A percentile compares a stretch with the other conserved stretches of the same genome.
These are phyloP conservation scores for Drosophila busckii DNA, from an alignment of 1,140 invertebrate species.

Conservation along the genomic window DNA sequence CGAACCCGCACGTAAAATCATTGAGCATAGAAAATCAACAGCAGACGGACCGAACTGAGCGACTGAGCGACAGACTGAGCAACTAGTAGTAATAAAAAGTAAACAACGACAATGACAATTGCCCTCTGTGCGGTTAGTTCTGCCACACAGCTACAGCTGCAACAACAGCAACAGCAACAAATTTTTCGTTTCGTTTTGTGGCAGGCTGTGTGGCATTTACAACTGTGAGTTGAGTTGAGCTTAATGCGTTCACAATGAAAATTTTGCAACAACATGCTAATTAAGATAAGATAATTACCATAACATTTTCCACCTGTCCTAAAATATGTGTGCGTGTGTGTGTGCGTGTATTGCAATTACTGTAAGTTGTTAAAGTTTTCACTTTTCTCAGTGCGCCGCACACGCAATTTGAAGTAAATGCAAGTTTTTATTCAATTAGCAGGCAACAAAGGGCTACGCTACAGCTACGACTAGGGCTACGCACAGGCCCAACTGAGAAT, in stretches of 20 bases:
- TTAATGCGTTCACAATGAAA: slow-evolving; percentile 60
- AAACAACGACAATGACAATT: slow-evolving; percentile 18
- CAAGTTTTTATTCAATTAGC: too few relatives aligned
- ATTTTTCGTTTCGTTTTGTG: slow-evolving; percentile 44
- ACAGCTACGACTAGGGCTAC: too few relatives aligned
- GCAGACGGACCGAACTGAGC: too few relatives aligned
- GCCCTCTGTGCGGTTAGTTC: slow-evolving; percentile 17
- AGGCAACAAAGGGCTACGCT: too few relatives aligned
- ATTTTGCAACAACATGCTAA: slow-evolving; percentile 52
- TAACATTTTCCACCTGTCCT: slow-evolving; percentile 38
- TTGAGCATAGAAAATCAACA: slow-evolving; percentile 3
- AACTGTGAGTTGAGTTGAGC: slow-evolving; percentile 30
- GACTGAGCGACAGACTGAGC: too few relatives aligned
- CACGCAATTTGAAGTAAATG: too few relatives aligned
- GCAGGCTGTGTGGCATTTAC: background rate
- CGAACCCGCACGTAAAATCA: slow-evolving; percentile 27
- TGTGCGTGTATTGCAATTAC: slow-evolving; percentile 1
- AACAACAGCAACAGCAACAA: slow-evolving; percentile 20
- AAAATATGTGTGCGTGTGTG: too few relatives aligned
- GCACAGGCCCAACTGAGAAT: too few relatives aligned
- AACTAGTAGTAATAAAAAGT: slow-evolving; percentile 10
- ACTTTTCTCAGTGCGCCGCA: background rate
- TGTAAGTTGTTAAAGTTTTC: background rate
- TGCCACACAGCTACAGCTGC: slow-evolving; percentile 15
- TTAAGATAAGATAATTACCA: slow-evolving; percentile 64